phyloP scores from a whole-genome alignment of 1,140 invertebrate species.

The Potamilus streckersoni region DNA sequence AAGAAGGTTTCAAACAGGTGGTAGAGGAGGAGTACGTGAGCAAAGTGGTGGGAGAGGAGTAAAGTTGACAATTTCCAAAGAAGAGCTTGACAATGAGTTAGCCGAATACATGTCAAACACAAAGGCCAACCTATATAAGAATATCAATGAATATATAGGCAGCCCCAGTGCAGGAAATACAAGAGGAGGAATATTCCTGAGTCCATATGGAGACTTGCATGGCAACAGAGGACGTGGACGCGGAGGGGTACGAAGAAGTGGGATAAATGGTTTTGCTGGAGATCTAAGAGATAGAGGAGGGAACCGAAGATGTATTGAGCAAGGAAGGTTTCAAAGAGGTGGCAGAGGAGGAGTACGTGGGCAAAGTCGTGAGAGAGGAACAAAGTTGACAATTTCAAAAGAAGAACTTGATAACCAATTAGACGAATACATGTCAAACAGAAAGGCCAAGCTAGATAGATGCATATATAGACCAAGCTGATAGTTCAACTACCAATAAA shows the following conservation, averaged over 20 bases:
- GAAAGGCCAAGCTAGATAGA: conserved; percentile 71
- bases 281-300: conserved; percentile 21
- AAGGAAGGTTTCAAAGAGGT: conserved; percentile 37
- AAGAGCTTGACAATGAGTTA: conserved; percentile 74
- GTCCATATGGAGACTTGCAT: no score
- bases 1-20: conserved; percentile 36
- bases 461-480: conserved; percentile 48
- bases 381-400: conserved; percentile 54
- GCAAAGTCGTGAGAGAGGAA: conserved; percentile 26
- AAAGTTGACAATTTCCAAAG: conserved; percentile 60
- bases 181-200: no score
- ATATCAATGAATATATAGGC: conserved; percentile 63
- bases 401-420: conserved; percentile 74
- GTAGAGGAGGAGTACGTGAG: conserved; percentile 28
- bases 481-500: no score
- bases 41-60: conserved; percentile 28
- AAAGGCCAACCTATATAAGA: conserved; percentile 69
- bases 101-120: conserved; percentile 75
- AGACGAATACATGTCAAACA: conserved; percentile 73
- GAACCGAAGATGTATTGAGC: conserved; percentile 13
- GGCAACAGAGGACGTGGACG: no score
- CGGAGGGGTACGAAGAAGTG: no score
- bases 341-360: conserved; percentile 30
- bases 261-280: conserved; percentile 9
- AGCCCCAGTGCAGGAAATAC: no score